Evolutionary conservation across 1,140 invertebrate species (phyloP).

Genomic region (Solenopsis invicta): DNA sequence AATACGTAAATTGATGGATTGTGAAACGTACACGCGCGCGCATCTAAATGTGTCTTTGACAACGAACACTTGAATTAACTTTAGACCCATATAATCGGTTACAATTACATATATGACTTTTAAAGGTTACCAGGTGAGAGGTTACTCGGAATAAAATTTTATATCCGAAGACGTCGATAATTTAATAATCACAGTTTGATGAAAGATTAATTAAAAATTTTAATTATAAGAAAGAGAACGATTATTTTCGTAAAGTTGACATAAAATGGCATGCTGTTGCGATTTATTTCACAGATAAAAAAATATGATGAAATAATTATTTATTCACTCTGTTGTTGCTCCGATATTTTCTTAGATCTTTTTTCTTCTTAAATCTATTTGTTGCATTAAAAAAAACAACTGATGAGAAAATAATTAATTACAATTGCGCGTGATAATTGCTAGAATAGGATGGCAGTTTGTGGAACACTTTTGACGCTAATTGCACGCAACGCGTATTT

Average conservation of each 20-base stretch:
- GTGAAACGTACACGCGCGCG: neutral
- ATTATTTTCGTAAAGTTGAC: neutral
- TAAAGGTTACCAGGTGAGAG: neutral
- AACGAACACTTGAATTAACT: neutral
- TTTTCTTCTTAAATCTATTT: neutral
- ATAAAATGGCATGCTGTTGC: neutral
- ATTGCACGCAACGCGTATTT: conserved; percentile 4
- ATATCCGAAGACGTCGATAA: neutral
- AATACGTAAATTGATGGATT: neutral
- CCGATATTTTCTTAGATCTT: neutral
- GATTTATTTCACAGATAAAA: neutral
- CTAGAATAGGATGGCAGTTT: neutral
- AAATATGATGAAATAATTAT: neutral
- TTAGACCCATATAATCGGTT: neutral
- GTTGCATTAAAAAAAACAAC: neutral
- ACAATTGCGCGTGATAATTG: neutral
- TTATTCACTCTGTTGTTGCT: neutral
- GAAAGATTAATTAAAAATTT: neutral
- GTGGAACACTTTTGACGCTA: neutral
- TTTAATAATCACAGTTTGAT: neutral
- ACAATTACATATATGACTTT: neutral
- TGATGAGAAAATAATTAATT: neutral
- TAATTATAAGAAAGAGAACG: neutral
- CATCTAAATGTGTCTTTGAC: neutral
- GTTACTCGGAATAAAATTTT: neutral